Percentiles rank a stretch among this genome's conserved stretches.
Evolutionary conservation across 1,140 invertebrate genomes (phyloP).

Genomic region (Diabrotica undecimpunctata): DNA sequence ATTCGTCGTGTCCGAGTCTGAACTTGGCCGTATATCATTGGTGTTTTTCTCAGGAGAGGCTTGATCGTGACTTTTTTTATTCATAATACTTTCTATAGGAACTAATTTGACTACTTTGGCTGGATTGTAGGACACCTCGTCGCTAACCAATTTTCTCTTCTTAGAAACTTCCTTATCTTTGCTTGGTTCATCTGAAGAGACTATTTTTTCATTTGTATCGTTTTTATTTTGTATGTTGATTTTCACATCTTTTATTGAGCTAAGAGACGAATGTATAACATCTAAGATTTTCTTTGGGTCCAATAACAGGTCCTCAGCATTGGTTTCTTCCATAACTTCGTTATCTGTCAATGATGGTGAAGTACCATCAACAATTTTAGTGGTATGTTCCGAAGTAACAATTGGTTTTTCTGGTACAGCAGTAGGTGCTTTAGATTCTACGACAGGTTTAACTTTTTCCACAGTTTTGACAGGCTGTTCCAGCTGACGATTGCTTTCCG

Average conservation of each 20-base stretch:
- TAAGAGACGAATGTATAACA: constrained; percentile 35
- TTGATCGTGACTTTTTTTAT: constrained; percentile 17
- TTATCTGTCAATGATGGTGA: too few species aligned
- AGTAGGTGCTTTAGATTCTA: too few species aligned
- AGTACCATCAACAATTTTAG: too few species aligned
- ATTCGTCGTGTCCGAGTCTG: not conserved
- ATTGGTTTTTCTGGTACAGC: too few species aligned
- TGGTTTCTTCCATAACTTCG: too few species aligned
- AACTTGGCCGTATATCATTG: not conserved
- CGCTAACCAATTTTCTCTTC: constrained; percentile 4
- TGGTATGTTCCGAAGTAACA: too few species aligned
- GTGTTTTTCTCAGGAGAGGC: constrained; percentile 2
- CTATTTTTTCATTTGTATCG: not conserved
- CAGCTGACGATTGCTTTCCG: too few species aligned
- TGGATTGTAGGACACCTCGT: not conserved
- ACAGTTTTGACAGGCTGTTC: too few species aligned
- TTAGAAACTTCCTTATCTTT: not conserved
- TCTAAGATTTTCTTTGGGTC: constrained; percentile 29
- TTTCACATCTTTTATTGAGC: constrained; percentile 20
- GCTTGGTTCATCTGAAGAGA: not conserved
- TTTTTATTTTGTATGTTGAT: constrained; percentile 2
- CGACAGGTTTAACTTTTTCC: too few species aligned
- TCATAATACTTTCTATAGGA: constrained; percentile 24
- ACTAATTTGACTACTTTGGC: constrained; percentile 31
- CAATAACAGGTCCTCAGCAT: too few species aligned